A percentile compares a stretch with the other conserved stretches of the same genome.
phyloP scores from a whole-genome alignment of 2,888 invertebrate species.

The Parnassius orleans region DNA sequence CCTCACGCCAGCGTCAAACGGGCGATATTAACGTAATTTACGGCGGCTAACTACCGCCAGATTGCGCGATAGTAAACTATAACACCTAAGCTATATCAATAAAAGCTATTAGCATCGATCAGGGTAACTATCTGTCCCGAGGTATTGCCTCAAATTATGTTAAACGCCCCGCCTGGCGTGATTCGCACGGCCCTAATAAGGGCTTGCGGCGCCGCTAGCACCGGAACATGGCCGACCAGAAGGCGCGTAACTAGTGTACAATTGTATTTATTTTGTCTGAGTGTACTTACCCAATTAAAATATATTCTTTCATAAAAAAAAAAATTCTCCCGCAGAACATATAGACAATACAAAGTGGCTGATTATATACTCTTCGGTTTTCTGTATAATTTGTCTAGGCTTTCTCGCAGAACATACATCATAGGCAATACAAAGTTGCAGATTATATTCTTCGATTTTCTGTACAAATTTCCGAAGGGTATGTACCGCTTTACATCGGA shows the following conservation, averaged over 20 bases:
- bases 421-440: too few species aligned
- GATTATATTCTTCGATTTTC: too few species aligned
- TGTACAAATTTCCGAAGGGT: too few species aligned
- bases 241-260: slow-evolving; percentile 27
- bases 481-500: too few species aligned
- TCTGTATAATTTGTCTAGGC: too few species aligned
- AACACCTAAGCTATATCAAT: slow-evolving; percentile 74
- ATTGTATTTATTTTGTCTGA: slow-evolving; percentile 11
- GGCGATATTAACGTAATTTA: slow-evolving; percentile 68
- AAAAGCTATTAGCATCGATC: slow-evolving; percentile 77
- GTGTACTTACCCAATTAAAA: too few species aligned
- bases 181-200: slow-evolving; percentile 55
- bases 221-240: slow-evolving; percentile 36
- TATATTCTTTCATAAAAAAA: too few species aligned
- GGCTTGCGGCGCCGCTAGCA: slow-evolving; percentile 42
- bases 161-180: slow-evolving; percentile 52
- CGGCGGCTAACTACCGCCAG: slow-evolving; percentile 52
- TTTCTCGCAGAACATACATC: too few species aligned
- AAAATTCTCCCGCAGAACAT: too few species aligned
- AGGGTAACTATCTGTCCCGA: slow-evolving; percentile 64
- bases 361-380: too few species aligned
- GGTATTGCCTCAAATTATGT: slow-evolving; percentile 67
- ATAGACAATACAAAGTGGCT: too few species aligned
- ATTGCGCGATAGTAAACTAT: slow-evolving; percentile 53
- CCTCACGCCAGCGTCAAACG: slow-evolving; percentile 60